Evolutionary conservation across 2,888 invertebrate species (phyloP).

Genomic region (Nemoura dubitans): DNA sequence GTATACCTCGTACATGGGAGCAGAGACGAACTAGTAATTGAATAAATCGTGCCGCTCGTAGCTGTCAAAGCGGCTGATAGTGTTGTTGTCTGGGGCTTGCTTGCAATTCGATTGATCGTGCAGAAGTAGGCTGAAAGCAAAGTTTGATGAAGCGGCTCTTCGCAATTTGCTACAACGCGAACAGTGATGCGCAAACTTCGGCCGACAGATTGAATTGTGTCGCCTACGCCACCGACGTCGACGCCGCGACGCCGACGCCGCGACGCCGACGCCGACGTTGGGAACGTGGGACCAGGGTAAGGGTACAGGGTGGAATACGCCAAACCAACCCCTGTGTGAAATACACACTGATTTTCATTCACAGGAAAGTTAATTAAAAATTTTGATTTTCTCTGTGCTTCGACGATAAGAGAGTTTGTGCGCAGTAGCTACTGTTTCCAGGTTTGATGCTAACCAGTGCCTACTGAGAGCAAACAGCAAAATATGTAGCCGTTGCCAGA

Average conservation of each 20-base stretch:
- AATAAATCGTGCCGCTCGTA: neutral
- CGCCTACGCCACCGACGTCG: neutral
- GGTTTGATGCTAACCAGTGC: no score
- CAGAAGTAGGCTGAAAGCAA: neutral
- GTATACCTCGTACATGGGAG: neutral
- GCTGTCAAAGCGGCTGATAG: neutral
- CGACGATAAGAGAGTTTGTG: neutral
- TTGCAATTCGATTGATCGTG: neutral
- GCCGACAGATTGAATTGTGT: neutral
- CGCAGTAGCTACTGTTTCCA: neutral
- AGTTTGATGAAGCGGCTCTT: slow-evolving; percentile 1
- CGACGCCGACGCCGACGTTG: no score
- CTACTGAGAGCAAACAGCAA: no score
- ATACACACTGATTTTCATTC: neutral
- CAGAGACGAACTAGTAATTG: neutral
- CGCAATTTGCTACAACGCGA: neutral
- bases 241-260: no score
- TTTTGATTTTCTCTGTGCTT: neutral
- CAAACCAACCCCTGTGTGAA: neutral
- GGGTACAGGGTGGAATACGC: no score
- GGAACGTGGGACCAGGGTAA: no score
- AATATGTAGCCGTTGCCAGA: neutral
- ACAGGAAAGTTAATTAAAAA: slow-evolving; percentile 12
- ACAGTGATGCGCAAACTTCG: neutral
- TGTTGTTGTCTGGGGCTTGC: neutral